phyloP scores from a whole-genome alignment of 2,797 vertebrate species.

The Hoplostethus mediterraneus region DNA sequence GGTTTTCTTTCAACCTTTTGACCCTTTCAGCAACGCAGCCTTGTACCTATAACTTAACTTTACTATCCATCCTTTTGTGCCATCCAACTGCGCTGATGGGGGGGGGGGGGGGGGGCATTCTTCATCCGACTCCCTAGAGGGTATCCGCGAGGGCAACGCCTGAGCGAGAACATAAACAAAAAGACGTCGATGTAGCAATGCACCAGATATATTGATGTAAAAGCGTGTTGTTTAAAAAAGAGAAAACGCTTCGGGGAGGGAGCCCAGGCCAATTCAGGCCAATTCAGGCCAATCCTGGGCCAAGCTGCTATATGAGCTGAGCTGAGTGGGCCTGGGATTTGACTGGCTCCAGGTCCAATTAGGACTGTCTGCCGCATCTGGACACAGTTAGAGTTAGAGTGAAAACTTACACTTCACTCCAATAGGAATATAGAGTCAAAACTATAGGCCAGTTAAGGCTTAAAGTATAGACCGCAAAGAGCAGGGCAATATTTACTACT shows the following conservation, averaged over 20 bases:
- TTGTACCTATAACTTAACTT: slow-evolving; percentile 65
- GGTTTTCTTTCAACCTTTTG: slow-evolving; percentile 57
- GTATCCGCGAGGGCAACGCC: not conserved
- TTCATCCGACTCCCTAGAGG: slow-evolving; percentile 40
- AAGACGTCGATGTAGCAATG: slow-evolving; percentile 8
- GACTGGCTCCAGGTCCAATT: slow-evolving; percentile 94
- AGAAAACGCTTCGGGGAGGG: slow-evolving; percentile 13
- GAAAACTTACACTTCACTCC: slow-evolving; percentile 76
- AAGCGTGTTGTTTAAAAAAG: slow-evolving; percentile 54
- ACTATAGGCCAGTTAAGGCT: slow-evolving; percentile 56
- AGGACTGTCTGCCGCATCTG: slow-evolving; percentile 93
- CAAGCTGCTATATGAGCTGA: slow-evolving; percentile 66
- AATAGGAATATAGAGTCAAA: slow-evolving; percentile 72
- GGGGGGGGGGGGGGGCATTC: slow-evolving; percentile 46
- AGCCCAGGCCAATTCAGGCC: slow-evolving; percentile 28
- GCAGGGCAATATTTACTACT: slow-evolving; percentile 60
- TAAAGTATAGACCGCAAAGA: slow-evolving; percentile 52
- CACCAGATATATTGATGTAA: slow-evolving; percentile 29
- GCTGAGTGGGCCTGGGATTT: slow-evolving; percentile 92
- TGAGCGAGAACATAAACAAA: slow-evolving; percentile 22
- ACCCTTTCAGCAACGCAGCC: slow-evolving; percentile 55
- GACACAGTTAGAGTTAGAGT: slow-evolving; percentile 87
- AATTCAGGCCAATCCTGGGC: slow-evolving; percentile 59
- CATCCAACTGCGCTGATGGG: slow-evolving; percentile 36
- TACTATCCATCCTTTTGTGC: slow-evolving; percentile 50